These are phyloP conservation scores for Trachemys scripta DNA, from an alignment of 2,113 vertebrate species.

Conservation along the genomic window DNA sequence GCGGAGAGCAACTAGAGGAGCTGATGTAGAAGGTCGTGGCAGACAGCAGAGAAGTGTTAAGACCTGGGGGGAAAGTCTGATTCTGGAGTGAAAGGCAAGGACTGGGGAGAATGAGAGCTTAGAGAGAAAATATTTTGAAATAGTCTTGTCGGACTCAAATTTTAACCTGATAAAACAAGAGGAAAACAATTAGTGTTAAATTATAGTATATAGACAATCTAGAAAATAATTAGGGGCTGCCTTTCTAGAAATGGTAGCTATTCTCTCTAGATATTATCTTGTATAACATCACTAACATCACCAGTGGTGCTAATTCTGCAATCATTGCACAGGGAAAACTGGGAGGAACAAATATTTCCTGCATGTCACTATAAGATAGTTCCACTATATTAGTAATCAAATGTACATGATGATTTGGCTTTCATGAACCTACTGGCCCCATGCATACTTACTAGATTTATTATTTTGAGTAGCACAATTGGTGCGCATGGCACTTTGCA, in stretches of 20 bases:
- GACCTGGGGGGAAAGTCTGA: neutral
- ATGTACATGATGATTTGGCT: neutral
- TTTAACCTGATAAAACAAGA: neutral
- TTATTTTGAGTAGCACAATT: fast-evolving
- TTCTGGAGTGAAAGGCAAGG: neutral
- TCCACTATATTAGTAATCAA: neutral
- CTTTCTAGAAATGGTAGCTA: neutral
- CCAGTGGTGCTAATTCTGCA: neutral
- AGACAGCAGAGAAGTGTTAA: conserved; percentile 37
- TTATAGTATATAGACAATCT: neutral
- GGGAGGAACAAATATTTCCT: neutral
- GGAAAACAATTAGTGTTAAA: neutral
- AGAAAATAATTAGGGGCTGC: neutral
- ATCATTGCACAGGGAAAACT: neutral
- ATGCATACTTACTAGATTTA: neutral
- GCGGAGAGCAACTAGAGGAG: neutral
- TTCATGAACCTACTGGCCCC: neutral
- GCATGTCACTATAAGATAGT: neutral
- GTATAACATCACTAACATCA: neutral
- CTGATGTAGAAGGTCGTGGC: conserved; percentile 8
- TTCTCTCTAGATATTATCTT: neutral
- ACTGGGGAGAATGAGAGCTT: neutral
- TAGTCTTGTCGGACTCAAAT: neutral
- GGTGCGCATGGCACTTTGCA: neutral
- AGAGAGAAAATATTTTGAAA: neutral